Conservation (phyloP, 2,888 invertebrate genomes). For the Lordiphosa fenestrarum region DNA sequence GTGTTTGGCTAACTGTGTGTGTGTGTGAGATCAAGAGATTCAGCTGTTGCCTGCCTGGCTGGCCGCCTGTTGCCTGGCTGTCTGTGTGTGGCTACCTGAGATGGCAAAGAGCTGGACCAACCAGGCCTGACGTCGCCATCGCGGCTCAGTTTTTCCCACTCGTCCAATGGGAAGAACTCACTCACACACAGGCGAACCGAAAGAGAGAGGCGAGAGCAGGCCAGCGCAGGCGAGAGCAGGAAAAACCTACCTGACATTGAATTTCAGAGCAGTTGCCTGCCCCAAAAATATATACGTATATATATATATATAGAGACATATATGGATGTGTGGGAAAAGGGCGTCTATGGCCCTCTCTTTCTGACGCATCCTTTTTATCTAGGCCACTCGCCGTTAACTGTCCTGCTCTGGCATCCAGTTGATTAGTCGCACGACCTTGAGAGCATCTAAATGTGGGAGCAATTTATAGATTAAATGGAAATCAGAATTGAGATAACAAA, state of each 20-base stretch:
- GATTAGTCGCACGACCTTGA: no score
- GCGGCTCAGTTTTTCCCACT: constrained; percentile 29
- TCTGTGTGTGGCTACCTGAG: constrained; percentile 36
- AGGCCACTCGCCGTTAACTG: no score
- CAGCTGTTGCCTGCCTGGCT: constrained; percentile 43
- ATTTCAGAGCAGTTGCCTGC: no score
- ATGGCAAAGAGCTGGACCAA: constrained; percentile 32
- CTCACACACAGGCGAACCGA: constrained; percentile 28
- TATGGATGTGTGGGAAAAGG: no score
- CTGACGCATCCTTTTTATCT: no score
- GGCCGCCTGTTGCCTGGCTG: constrained; percentile 36
- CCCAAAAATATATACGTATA: no score
- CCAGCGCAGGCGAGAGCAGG: constrained; percentile 11
- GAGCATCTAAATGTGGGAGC: no score
- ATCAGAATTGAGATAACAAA: no score
- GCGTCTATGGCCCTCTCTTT: no score
- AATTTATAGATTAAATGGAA: no score
- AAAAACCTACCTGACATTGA: not conserved
- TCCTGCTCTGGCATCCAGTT: no score
- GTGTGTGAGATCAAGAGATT: constrained; percentile 15
- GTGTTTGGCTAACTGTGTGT: not conserved
- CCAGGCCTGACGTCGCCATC: constrained; percentile 46
- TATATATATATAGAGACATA: no score
- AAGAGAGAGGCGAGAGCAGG: constrained; percentile 13
- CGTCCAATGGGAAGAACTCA: constrained; percentile 53